A percentile compares a stretch with the other conserved stretches of the same genome.
Conservation (phyloP, 2,888 invertebrate genomes). For the Venustoraphidia nigricollis region DNA sequence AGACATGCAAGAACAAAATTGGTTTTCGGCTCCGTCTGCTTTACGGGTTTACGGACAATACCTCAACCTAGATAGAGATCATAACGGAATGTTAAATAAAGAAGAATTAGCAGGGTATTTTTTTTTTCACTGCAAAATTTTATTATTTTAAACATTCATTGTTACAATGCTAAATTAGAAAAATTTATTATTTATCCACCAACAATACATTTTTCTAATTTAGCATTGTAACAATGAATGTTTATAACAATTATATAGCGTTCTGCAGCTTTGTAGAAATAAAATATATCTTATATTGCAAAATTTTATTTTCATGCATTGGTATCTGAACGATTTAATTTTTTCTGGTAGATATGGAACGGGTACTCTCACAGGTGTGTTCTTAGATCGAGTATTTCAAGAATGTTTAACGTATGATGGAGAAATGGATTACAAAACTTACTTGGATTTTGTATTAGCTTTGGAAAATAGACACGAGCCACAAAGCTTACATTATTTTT, state of each 20-base stretch:
- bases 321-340: slow-evolving; percentile 4
- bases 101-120: slow-evolving; percentile 70
- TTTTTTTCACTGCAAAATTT: slow-evolving; percentile 1
- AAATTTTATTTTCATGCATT: neutral
- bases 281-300: no score
- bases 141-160: no score
- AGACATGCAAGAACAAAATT: slow-evolving; percentile 73
- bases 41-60: slow-evolving; percentile 87
- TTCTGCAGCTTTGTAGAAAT: no score
- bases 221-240: no score
- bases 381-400: slow-evolving; percentile 85
- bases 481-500: slow-evolving; percentile 80
- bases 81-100: slow-evolving; percentile 90
- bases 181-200: no score
- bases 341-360: slow-evolving; percentile 56
- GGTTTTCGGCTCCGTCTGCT: slow-evolving; percentile 83
- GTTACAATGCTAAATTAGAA: no score
- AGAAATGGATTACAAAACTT: slow-evolving; percentile 95
- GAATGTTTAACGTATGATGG: slow-evolving; percentile 90
- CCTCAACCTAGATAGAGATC: slow-evolving; percentile 82
- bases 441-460: slow-evolving; percentile 85
- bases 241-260: no score
- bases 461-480: slow-evolving; percentile 85
- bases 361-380: slow-evolving; percentile 79
- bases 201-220: no score